Evolutionary conservation across 23 tunicate genomes (phyloP).

Genomic region (Clavelina lepadiformis): DNA sequence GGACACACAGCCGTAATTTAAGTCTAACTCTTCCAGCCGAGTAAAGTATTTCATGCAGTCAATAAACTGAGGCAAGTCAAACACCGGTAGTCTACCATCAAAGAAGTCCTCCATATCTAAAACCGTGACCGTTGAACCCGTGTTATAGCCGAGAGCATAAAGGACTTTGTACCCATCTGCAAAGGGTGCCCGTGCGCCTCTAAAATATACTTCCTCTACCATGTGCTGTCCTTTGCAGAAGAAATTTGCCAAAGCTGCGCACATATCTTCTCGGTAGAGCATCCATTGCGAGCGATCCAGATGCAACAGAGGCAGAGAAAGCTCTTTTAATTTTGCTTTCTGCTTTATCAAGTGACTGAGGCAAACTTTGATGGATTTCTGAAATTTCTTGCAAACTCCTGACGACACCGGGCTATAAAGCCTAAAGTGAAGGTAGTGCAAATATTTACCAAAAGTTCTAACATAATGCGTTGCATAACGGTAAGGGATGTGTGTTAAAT

Average conservation of each 20-base stretch:
- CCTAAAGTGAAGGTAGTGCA: slow-evolving; percentile 60
- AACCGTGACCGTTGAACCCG: slow-evolving; percentile 44
- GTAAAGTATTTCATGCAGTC: slow-evolving; percentile 74
- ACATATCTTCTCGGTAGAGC: slow-evolving; percentile 67
- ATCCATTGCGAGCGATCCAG: slow-evolving; percentile 91
- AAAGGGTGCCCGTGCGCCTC: slow-evolving; percentile 65
- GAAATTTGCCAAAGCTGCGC: slow-evolving; percentile 61
- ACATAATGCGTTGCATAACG: slow-evolving; percentile 68
- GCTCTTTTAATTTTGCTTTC: slow-evolving; percentile 32
- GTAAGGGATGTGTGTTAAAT: slow-evolving; percentile 70
- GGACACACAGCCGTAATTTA: slow-evolving; percentile 86
- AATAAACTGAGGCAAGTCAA: slow-evolving; percentile 50
- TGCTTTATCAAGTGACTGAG: slow-evolving; percentile 45
- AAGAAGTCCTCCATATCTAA: slow-evolving; percentile 79
- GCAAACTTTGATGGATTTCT: slow-evolving; percentile 66
- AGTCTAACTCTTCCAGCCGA: slow-evolving; percentile 51
- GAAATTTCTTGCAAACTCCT: slow-evolving; percentile 80
- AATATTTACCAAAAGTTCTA: slow-evolving; percentile 67
- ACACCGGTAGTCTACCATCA: slow-evolving; percentile 51
- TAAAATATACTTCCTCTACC: slow-evolving; percentile 44
- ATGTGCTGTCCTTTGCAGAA: slow-evolving; percentile 80
- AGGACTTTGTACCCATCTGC: slow-evolving; percentile 84
- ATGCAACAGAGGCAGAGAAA: slow-evolving; percentile 74
- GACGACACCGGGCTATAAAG: slow-evolving; percentile 75
- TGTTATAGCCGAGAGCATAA: slow-evolving; percentile 79